These are phyloP conservation scores for Drosophila ironensis DNA, from an alignment of 1,140 invertebrate species.

Conservation along the genomic window DNA sequence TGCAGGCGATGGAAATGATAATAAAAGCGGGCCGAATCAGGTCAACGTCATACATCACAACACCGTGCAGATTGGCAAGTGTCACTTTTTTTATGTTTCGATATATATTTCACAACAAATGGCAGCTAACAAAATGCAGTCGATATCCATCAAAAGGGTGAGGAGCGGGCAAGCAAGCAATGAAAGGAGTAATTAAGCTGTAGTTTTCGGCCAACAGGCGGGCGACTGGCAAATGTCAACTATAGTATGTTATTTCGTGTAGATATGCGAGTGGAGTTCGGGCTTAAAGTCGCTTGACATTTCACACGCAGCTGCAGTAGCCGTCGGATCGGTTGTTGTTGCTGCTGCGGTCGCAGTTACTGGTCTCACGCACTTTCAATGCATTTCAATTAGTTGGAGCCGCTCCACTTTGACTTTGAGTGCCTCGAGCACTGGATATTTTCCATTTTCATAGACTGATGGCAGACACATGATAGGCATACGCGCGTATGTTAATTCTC, in stretches of 20 bases:
- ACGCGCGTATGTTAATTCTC: conserved; percentile 72
- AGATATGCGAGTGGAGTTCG: not conserved
- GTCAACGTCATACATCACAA: conserved; percentile 72
- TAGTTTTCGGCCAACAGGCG: conserved; percentile 30
- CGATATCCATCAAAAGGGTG: conserved; percentile 11
- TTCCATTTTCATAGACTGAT: conserved; percentile 74
- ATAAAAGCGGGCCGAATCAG: conserved; percentile 57
- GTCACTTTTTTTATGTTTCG: conserved; percentile 64
- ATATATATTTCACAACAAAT: conserved; percentile 63
- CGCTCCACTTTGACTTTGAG: conserved; percentile 75
- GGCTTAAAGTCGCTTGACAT: conserved; percentile 51
- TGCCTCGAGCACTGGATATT: conserved; percentile 40
- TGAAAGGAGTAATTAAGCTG: conserved; percentile 64
- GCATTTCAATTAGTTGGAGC: conserved; percentile 68
- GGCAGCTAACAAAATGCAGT: conserved; percentile 10
- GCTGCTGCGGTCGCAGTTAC: conserved; percentile 28
- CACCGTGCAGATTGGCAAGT: conserved; percentile 61
- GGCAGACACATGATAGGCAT: conserved; percentile 74
- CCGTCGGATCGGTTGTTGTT: conserved; percentile 16
- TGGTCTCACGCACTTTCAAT: conserved; percentile 74
- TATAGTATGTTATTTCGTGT: too few species aligned
- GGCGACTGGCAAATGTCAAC: conserved; percentile 56
- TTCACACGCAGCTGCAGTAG: conserved; percentile 65
- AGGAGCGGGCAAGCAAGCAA: not conserved
- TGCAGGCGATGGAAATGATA: conserved; percentile 56